Base-by-base conservation (phyloP, 2,113 vertebrate species). In the Callorhinus ursinus region DNA sequence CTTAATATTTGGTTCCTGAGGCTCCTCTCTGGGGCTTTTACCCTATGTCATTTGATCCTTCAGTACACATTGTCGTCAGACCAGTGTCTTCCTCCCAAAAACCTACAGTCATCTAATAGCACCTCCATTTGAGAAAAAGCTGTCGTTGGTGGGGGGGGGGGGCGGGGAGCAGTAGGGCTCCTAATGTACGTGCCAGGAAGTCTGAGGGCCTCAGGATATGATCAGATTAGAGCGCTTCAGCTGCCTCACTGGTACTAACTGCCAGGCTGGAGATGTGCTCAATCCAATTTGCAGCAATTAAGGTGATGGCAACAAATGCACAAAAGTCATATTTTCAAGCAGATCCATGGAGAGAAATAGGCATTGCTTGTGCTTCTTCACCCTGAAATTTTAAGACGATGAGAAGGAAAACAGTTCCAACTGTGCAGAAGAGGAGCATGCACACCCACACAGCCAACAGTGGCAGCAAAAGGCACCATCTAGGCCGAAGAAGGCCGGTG, bases 281-380 rank as follows among this genome's bases (percentile, higher is more conserved):
- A 90, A 94, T 96, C 97, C 90, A 95, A 79, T 98, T 96, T 96
- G 85, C 11, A 7, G 88, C 94, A 95, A 95, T 98, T 96, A 98
- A 84, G 61, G 57, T 82, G 63, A 79, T 49, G 85, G 93, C 93
- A 80, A 80, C 74, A 90, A 87, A 95, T 96, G 83, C 46, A 49
- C 89, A 49, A 9, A 55, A 95, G 92, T 61, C 74, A 0, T 69
- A 55, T 82, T 88, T 96, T 71, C 84, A 61, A 72, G 74, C 72
- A 90, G 84, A 76, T n/a, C 42, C 67, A 22, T 26, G 26, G 90
- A 74, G 80, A 96, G 81, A 92, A 88, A 94, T 31, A 31, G 31
- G 33, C 55, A 22, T 24, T 13, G 22, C 49, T 57, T n/a, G 2
- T 77, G 72, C 59, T 84, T 95, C 77, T 79, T 97, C 53, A 88